Percentiles rank a stretch among this genome's conserved stretches.
These are phyloP conservation scores for Zoanthus sociatus DNA, from an alignment of 92 coral and sea anemone genomes.

Conservation along the genomic window DNA sequence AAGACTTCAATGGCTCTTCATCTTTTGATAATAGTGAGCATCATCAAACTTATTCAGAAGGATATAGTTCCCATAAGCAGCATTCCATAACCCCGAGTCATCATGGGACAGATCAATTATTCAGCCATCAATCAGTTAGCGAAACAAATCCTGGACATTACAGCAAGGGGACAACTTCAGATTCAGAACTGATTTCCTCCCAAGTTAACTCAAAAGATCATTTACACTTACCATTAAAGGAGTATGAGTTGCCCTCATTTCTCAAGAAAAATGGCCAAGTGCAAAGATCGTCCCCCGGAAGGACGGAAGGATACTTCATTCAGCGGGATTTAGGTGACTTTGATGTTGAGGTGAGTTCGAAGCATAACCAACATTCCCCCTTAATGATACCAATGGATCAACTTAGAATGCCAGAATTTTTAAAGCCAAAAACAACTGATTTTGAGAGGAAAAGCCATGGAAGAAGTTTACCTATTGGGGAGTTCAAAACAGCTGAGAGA, in stretches of 20 bases:
- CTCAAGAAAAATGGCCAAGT: conserved; percentile 67
- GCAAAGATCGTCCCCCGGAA: conserved; percentile 31
- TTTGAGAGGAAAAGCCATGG: not conserved
- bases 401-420: conserved; percentile 82
- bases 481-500: not conserved
- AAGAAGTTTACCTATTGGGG: not conserved
- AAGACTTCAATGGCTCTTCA: conserved; percentile 16
- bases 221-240: conserved; percentile 71
- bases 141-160: not conserved
- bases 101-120: conserved; percentile 1
- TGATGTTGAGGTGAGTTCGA: conserved; percentile 60
- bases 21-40: not conserved
- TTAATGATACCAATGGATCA: conserved; percentile 79
- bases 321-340: conserved; percentile 73
- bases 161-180: not conserved
- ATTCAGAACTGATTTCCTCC: not conserved
- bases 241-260: conserved; percentile 83
- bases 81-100: not conserved
- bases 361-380: conserved; percentile 50
- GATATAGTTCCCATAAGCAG: conserved; percentile 1
- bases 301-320: conserved; percentile 74
- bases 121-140: not conserved
- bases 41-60: not conserved
- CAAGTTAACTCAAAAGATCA: not conserved
- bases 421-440: conserved; percentile 22